Evolutionary conservation across 2,113 vertebrate genomes (phyloP).

Genomic region (Macroglossus sobrinus): DNA sequence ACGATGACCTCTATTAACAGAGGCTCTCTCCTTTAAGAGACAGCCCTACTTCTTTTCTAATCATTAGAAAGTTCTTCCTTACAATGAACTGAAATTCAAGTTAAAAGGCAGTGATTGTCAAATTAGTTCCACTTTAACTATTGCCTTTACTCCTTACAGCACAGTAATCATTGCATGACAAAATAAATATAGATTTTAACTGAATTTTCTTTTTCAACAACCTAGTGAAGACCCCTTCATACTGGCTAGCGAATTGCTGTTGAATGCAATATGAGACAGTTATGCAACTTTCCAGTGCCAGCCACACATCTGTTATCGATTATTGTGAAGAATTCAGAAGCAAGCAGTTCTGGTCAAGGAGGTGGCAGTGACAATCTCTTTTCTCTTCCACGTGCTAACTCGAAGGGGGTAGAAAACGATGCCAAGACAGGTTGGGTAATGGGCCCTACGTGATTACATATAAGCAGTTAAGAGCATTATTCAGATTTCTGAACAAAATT

Average conservation of each 20-base stretch:
- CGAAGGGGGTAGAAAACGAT: background rate
- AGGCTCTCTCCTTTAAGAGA: background rate
- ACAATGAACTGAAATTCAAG: background rate
- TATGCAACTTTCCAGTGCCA: background rate
- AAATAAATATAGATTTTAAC: background rate
- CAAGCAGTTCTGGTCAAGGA: background rate
- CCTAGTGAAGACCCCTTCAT: background rate
- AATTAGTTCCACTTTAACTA: background rate
- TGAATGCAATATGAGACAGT: background rate
- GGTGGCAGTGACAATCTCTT: background rate
- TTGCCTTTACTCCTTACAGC: background rate
- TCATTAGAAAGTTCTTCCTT: background rate
- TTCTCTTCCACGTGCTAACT: background rate
- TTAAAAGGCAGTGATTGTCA: background rate
- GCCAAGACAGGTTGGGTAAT: background rate
- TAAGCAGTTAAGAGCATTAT: background rate
- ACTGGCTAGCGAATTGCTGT: background rate
- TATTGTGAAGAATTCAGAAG: conserved; percentile 17
- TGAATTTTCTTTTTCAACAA: conserved; percentile 1
- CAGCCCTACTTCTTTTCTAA: background rate
- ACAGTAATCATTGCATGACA: background rate
- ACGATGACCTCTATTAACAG: background rate
- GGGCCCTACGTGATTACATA: background rate
- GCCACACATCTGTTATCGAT: conserved; percentile 49
- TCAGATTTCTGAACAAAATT: background rate